A percentile compares a stretch with the other conserved stretches of the same genome.
phyloP scores from a whole-genome alignment of 2,113 vertebrate genomes.

The Semicossyphus pulcher region DNA sequence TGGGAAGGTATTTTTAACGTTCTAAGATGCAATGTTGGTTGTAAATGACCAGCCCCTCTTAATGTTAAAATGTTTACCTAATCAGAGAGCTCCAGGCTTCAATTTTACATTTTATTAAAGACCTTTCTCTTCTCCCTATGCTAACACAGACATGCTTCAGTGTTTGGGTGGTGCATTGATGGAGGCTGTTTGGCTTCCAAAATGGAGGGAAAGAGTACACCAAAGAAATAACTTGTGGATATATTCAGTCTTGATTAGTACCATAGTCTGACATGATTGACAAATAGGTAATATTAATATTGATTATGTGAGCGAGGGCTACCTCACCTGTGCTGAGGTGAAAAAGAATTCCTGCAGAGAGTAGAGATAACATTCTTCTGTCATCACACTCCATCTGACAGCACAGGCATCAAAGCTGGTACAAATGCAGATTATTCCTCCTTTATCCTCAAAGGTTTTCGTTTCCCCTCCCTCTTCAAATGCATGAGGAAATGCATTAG shows the following conservation, averaged over 20 bases:
- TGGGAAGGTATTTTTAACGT: neutral
- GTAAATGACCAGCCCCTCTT: neutral
- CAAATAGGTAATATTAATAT: neutral
- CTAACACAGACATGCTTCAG: neutral
- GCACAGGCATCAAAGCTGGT: slow-evolving; percentile 1
- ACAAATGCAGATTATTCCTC: slow-evolving; percentile 24
- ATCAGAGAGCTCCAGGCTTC: too few species aligned
- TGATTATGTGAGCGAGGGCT: neutral
- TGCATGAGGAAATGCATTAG: slow-evolving; percentile 24
- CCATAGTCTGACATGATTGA: neutral
- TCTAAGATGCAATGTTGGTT: neutral
- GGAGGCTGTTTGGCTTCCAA: neutral
- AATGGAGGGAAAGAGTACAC: too few species aligned
- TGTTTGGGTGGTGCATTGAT: neutral
- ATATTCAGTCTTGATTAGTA: neutral
- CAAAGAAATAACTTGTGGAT: neutral
- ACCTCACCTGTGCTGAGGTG: neutral
- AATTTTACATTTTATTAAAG: too few species aligned
- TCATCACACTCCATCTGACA: neutral
- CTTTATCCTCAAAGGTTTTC: slow-evolving; percentile 32
- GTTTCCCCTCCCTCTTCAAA: slow-evolving; percentile 25
- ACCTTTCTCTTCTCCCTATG: neutral
- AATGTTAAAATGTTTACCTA: too few species aligned
- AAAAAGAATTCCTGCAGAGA: neutral
- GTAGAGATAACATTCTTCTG: neutral